Conservation (phyloP, 2,113 vertebrate species). For the Etheostoma spectabile region DNA sequence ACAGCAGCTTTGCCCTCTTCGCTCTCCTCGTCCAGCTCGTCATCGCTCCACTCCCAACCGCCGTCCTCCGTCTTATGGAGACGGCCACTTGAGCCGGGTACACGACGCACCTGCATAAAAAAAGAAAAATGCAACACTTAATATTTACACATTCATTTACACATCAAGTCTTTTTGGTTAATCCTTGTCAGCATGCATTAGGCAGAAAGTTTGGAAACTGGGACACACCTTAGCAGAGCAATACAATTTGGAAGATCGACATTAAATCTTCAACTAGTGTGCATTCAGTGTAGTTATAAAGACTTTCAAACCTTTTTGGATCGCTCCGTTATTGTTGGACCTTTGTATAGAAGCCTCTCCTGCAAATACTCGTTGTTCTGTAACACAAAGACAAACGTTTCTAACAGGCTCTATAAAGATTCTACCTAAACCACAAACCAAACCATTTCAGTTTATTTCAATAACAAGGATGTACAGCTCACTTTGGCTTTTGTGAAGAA, state of each 20-base stretch:
- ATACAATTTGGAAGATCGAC: background rate
- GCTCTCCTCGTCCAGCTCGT: conserved; percentile 83
- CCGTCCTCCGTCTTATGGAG: conserved; percentile 85
- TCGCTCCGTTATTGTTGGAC: conserved; percentile 80
- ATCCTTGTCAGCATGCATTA: background rate
- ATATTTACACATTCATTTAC: background rate
- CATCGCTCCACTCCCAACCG: conserved; percentile 85
- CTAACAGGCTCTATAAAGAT: background rate
- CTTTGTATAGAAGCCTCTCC: conserved; percentile 79
- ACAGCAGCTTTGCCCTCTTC: conserved; percentile 84
- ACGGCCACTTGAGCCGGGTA: conserved; percentile 82
- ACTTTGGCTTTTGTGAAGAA: conserved; percentile 99
- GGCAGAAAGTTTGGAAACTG: background rate
- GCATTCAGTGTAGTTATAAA: background rate
- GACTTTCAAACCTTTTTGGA: conserved; percentile 78
- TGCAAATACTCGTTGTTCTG: conserved; percentile 82
- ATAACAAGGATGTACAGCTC: conserved; percentile 31
- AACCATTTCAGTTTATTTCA: background rate
- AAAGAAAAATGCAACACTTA: background rate
- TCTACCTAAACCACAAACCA: background rate
- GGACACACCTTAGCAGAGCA: conserved; percentile 13
- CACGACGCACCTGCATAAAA: conserved; percentile 76
- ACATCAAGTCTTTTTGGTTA: background rate
- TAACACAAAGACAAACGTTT: conserved; percentile 16
- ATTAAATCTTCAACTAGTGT: background rate